Evolutionary conservation across 2,113 vertebrate species (phyloP), one percentile per base, ranked within the genome.

Genomic region (Tragulus kanchil): DNA sequence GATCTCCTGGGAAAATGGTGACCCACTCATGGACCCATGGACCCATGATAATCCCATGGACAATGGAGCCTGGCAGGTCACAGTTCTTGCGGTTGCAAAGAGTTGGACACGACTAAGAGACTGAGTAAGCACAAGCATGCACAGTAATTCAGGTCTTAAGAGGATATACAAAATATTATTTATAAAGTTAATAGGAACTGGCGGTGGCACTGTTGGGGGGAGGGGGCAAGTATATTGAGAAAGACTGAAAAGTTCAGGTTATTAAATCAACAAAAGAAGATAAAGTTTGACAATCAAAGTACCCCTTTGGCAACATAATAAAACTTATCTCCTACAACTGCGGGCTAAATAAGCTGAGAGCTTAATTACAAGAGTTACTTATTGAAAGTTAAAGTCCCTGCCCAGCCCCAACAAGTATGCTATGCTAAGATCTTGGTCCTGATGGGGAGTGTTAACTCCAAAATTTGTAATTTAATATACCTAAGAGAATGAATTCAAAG

Each of bases 221-320:
- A 3, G 1, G 50, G 26, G 7, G 54, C 48, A 23, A 6, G 9
- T 61, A 11, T 71, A 45, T 15, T 91, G 21, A 69, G 28, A 93
- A 93, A 92, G 26, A 75, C 14, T 67, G 25, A 93, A 95, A 92
- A 67, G 10, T 11, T 93, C 45, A 89, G 36, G 25, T 73, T 69
- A 6, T 82, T 92, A 48, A 95, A 91, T 71, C 42, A 92, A 52
- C 58, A 77, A 93, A 6, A 54, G 25, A 95, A 93, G 28, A 45
- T 59, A 50, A 82, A 89, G 14, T 77, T 11, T 94, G 75, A 79
- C 67, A 81, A 50, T 85, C 19, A 93, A 11, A 92, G 21, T 12
- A 56, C 3, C 9, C 84, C 9, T 59, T 15, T 31, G 26, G 56
- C 15, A 93, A 9, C 4, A 65, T 42, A 91, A 58, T 81, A 42